phyloP scores from a whole-genome alignment of 2,888 invertebrate genomes.

The Drosophila leonis region DNA sequence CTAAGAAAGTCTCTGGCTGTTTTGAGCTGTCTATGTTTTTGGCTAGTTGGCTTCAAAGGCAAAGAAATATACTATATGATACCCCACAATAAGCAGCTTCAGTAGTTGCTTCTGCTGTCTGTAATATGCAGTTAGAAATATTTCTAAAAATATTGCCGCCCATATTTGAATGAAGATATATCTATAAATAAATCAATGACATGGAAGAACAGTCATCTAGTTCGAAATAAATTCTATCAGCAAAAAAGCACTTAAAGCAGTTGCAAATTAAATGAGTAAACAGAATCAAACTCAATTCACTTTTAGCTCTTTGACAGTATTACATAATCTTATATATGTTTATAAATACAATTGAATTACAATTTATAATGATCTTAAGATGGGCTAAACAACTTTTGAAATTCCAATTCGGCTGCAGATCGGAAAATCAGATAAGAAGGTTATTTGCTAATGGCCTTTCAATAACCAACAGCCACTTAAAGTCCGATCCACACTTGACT shows the following conservation, averaged over 20 bases:
- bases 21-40: too few relatives aligned
- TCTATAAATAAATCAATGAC: too few relatives aligned
- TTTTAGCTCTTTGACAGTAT: not conserved
- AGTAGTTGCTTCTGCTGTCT: too few relatives aligned
- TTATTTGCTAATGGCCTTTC: slow-evolving; percentile 37
- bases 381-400: not conserved
- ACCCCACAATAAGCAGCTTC: too few relatives aligned
- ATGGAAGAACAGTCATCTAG: not conserved
- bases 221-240: not conserved
- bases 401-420: slow-evolving; percentile 7
- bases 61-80: too few relatives aligned
- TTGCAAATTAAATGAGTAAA: not conserved
- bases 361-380: not conserved
- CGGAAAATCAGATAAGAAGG: slow-evolving; percentile 44
- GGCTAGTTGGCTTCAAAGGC: too few relatives aligned
- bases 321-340: not conserved
- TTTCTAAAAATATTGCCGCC: too few relatives aligned
- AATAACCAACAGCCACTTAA: slow-evolving; percentile 36
- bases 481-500: slow-evolving; percentile 52
- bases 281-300: not conserved
- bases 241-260: too few relatives aligned
- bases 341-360: not conserved
- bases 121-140: too few relatives aligned
- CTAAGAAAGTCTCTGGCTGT: too few relatives aligned
- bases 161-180: too few relatives aligned